phyloP scores from a whole-genome alignment of 2,888 invertebrate genomes.

The Rhorus exstirpatorius region DNA sequence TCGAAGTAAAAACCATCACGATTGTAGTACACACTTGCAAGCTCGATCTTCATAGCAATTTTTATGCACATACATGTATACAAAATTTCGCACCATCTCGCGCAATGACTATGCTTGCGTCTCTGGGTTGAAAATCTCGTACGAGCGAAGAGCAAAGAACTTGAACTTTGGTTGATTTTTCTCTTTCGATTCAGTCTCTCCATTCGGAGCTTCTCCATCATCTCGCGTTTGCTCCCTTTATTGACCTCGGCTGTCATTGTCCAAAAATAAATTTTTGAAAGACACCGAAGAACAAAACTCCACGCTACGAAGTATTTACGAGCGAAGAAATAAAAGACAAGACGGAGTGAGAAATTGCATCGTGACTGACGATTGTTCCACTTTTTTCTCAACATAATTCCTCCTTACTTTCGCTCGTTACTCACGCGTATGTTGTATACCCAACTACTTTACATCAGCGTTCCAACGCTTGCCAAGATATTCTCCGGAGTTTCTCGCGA shows the following conservation, averaged over 20 bases:
- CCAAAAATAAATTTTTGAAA: background rate
- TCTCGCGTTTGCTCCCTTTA: background rate
- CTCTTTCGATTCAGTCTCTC: constrained; percentile 16
- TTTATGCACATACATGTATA: background rate
- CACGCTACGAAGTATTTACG: constrained; percentile 1
- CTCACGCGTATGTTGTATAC: constrained; percentile 15
- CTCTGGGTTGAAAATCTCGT: constrained; percentile 24
- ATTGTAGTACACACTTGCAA: background rate
- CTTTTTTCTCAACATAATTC: constrained; percentile 45
- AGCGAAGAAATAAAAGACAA: constrained; percentile 9
- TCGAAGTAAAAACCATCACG: constrained; percentile 29
- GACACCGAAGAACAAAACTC: background rate
- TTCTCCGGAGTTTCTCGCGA: background rate
- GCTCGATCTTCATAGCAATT: constrained; percentile 16
- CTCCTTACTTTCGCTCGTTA: constrained; percentile 28
- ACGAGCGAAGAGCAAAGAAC: constrained; percentile 48
- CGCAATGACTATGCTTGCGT: constrained; percentile 5
- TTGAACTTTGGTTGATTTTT: constrained; percentile 57
- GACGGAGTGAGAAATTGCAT: constrained; percentile 43
- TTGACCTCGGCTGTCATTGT: background rate
- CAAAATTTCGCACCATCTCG: constrained; percentile 13
- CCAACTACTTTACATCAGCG: constrained; percentile 61
- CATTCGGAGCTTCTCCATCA: too few species aligned
- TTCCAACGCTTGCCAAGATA: constrained; percentile 55
- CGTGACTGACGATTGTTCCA: constrained; percentile 36